These are phyloP conservation scores for Drosophila suboccidentalis DNA, from an alignment of 2,888 invertebrate species.

Conservation along the genomic window DNA sequence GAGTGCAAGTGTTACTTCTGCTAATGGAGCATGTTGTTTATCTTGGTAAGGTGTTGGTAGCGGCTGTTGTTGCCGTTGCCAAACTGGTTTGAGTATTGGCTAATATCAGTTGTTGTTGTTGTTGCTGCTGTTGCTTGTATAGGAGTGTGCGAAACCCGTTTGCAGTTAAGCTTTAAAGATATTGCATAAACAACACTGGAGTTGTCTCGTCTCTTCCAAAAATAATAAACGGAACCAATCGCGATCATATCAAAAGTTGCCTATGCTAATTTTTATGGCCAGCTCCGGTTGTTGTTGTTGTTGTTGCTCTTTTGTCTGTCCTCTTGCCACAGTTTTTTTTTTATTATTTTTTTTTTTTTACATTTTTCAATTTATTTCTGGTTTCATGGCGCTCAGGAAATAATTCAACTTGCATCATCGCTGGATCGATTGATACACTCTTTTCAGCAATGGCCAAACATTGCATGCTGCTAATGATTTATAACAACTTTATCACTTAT, in stretches of 20 bases:
- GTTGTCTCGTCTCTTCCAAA: conserved; percentile 48
- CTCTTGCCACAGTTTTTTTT: conserved; percentile 69
- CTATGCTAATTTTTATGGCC: conserved; percentile 70
- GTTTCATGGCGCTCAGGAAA: conserved; percentile 40
- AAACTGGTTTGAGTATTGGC: conserved; percentile 70
- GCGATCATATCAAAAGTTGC: conserved; percentile 40
- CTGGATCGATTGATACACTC: conserved; percentile 13
- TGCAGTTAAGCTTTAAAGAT: conserved; percentile 63
- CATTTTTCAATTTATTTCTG: conserved; percentile 16
- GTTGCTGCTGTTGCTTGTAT: conserved; percentile 17
- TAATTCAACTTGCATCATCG: conserved; percentile 40
- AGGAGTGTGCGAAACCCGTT: conserved; percentile 53
- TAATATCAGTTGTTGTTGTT: conserved; percentile 32
- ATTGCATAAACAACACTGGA: conserved; percentile 68
- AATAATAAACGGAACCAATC: conserved; percentile 69
- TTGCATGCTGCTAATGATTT: conserved; percentile 70
- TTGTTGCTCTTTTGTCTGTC: conserved; percentile 37
- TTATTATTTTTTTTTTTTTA: conserved; percentile 12
- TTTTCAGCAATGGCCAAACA: background rate
- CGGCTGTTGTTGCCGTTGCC: conserved; percentile 10
- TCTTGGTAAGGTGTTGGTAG: conserved; percentile 55
- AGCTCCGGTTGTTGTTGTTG: conserved; percentile 36
- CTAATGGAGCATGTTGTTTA: conserved; percentile 62
- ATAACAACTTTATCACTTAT: conserved; percentile 26
- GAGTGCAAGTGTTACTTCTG: conserved; percentile 21